Conservation (phyloP, 1,140 invertebrate genomes). For the Cardiocondyla obscurior region DNA sequence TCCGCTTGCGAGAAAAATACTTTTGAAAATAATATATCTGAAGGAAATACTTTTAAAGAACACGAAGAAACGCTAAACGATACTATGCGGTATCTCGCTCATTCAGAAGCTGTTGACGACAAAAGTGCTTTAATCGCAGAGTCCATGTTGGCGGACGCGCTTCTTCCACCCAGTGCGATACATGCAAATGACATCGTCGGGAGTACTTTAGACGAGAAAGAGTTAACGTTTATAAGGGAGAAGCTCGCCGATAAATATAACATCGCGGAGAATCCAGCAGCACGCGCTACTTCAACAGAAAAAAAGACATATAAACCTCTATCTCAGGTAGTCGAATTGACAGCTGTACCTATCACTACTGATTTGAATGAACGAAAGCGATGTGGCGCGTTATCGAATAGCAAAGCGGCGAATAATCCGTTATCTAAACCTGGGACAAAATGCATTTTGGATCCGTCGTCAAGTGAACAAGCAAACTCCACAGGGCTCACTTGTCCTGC, state of each 20-base stretch:
- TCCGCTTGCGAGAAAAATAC: not conserved
- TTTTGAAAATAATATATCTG: not conserved
- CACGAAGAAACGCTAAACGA: not conserved
- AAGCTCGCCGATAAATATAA: slow-evolving; percentile 78
- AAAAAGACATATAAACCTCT: slow-evolving; percentile 5
- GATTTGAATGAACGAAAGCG: not conserved
- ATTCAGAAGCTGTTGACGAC: not conserved
- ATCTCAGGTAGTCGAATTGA: slow-evolving; percentile 25
- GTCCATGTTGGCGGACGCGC: slow-evolving; percentile 74
- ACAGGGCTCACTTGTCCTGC: not conserved
- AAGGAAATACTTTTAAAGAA: not conserved
- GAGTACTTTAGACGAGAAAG: slow-evolving; percentile 77
- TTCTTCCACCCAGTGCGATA: slow-evolving; percentile 75
- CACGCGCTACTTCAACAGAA: not conserved
- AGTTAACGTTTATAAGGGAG: slow-evolving; percentile 75
- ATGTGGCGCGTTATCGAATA: not conserved
- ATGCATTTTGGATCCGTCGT: not conserved
- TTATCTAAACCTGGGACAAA: not conserved
- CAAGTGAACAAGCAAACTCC: not conserved
- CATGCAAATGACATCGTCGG: slow-evolving; percentile 76
- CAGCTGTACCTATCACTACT: not conserved
- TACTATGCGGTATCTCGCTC: too few species aligned
- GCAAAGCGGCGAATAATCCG: not conserved
- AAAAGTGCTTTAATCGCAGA: slow-evolving; percentile 65
- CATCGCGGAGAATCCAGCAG: slow-evolving; percentile 54